phyloP scores from a whole-genome alignment of 2,888 invertebrate species.

The Platycnemis pennipes region DNA sequence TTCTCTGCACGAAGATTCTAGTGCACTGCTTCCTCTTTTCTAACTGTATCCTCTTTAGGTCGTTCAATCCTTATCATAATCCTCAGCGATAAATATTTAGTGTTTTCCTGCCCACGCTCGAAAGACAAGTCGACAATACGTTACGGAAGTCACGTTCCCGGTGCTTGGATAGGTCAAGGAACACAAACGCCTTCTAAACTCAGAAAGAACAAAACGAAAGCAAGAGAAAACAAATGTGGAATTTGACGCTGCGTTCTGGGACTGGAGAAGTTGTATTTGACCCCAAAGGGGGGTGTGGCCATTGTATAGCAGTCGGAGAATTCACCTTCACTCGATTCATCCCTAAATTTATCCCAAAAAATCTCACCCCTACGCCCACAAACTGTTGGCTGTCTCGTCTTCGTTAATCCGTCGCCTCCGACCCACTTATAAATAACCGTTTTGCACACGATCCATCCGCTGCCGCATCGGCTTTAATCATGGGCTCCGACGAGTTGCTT shows the following conservation, averaged over 20 bases:
- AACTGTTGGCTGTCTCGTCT: not conserved
- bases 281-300: not conserved
- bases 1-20: too few species aligned
- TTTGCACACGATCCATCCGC: not conserved
- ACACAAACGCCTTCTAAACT: not conserved
- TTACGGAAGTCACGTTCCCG: not conserved
- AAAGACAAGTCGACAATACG: not conserved
- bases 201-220: not conserved
- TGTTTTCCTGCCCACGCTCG: too few species aligned
- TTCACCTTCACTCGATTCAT: not conserved
- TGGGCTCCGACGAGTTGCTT: not conserved
- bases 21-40: too few species aligned
- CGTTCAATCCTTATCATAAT: too few species aligned
- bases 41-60: too few species aligned
- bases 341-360: not conserved
- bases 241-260: not conserved
- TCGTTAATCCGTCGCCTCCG: not conserved
- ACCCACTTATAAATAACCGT: not conserved
- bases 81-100: too few species aligned
- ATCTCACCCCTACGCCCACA: not conserved
- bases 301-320: conserved; percentile 34
- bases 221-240: not conserved
- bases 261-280: not conserved
- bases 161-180: not conserved
- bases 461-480: not conserved